Evolutionary conservation across 2,888 invertebrate genomes (phyloP).

Genomic region (Mythimna pallens): DNA sequence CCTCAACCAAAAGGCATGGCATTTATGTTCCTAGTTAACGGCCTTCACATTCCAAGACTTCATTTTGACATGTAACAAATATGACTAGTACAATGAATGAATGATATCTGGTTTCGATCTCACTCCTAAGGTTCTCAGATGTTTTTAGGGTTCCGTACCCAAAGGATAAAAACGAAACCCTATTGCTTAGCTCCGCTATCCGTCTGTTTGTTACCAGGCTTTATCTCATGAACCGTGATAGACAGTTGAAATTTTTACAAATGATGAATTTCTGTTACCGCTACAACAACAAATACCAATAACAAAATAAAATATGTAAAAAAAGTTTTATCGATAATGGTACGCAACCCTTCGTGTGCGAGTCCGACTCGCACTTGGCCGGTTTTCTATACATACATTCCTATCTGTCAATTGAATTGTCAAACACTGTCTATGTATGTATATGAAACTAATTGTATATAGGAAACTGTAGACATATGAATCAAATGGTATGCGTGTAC

Average conservation of each 20-base stretch:
- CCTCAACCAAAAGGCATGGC: conserved; percentile 58
- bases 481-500: conserved; percentile 33
- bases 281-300: too few species aligned
- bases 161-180: too few species aligned
- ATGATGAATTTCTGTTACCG: too few species aligned
- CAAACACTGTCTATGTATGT: conserved; percentile 2
- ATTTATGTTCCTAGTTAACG: conserved; percentile 68
- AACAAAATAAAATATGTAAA: too few species aligned
- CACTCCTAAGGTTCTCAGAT: conserved; percentile 17
- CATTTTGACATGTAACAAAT: conserved; percentile 60
- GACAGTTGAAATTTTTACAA: too few species aligned
- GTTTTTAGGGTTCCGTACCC: conserved; percentile 16
- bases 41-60: conserved; percentile 71
- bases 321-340: too few species aligned
- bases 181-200: too few species aligned
- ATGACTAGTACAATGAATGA: conserved; percentile 51
- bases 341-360: too few species aligned
- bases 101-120: conserved; percentile 55
- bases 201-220: too few species aligned
- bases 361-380: too few species aligned
- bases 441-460: neutral
- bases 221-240: too few species aligned
- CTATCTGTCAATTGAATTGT: conserved; percentile 40
- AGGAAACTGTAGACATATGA: conserved; percentile 24
- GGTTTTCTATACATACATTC: conserved; percentile 6